Conservation (phyloP, 1,140 invertebrate species). For the Portunus trituberculatus region DNA sequence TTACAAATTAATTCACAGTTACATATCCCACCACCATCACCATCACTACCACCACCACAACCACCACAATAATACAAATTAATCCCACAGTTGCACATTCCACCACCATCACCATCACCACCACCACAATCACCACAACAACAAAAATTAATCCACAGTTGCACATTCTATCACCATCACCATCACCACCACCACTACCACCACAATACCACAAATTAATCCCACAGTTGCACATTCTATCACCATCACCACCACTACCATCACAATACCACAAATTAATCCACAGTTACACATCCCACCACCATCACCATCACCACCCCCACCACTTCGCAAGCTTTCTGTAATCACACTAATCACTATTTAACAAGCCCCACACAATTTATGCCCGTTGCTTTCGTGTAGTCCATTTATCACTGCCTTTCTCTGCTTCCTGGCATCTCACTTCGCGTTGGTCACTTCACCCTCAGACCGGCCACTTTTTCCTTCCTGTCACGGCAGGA, state of each 20-base stretch:
- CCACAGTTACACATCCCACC: background rate
- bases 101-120: background rate
- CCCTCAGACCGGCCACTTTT: background rate
- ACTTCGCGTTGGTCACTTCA: constrained; percentile 36
- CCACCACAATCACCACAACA: background rate
- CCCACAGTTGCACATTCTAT: background rate
- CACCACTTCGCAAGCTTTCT: constrained; percentile 9
- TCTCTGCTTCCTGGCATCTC: constrained; percentile 10
- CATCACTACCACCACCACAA: background rate
- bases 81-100: background rate
- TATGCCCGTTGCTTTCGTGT: constrained; percentile 58
- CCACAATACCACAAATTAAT: background rate
- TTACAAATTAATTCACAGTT: no score
- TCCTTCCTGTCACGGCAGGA: background rate
- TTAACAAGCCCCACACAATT: constrained; percentile 64
- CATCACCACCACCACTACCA: background rate
- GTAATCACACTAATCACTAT: constrained; percentile 65
- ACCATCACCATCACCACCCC: background rate
- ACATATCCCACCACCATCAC: background rate
- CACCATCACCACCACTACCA: background rate
- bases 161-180: background rate
- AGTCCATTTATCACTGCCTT: constrained; percentile 40
- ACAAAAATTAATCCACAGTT: background rate
- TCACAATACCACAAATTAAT: background rate
- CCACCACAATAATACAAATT: background rate